Conservation (phyloP, 1,140 invertebrate genomes). For the Dendrolimus kikuchii region DNA sequence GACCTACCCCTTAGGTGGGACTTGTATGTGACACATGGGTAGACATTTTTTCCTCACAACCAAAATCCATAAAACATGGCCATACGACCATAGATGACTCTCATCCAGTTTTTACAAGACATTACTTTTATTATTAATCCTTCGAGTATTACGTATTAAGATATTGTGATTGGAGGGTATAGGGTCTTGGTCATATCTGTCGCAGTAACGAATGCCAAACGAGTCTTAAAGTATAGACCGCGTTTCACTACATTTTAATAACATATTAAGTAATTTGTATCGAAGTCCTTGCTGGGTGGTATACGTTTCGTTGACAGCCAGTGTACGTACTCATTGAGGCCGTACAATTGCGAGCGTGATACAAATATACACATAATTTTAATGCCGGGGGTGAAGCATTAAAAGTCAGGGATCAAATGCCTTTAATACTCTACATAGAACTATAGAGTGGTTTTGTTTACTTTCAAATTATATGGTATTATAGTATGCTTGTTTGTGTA, state of each 20-base stretch:
- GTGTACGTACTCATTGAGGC: constrained; percentile 44
- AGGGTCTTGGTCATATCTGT: no score
- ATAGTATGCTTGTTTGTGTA: background rate
- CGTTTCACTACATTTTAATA: background rate
- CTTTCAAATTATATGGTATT: constrained; percentile 9
- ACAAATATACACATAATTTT: constrained; percentile 72
- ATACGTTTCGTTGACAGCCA: constrained; percentile 39
- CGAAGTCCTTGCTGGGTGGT: constrained; percentile 57
- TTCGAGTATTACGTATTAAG: no score
- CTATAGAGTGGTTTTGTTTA: constrained; percentile 32
- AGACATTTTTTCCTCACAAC: no score
- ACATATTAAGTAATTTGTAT: constrained; percentile 22
- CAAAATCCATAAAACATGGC: no score
- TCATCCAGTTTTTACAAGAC: no score
- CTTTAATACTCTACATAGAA: constrained; percentile 52
- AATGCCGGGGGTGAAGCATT: constrained; percentile 70
- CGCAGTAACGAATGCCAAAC: no score
- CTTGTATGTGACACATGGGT: no score
- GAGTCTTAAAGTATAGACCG: no score
- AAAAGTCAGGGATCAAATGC: constrained; percentile 72
- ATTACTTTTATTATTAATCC: no score
- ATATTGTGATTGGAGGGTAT: no score
- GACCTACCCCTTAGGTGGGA: no score
- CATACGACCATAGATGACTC: no score
- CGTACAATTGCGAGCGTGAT: constrained; percentile 69